These are phyloP conservation scores for Melanotaenia nigrans DNA, from an alignment of 2,797 vertebrate species.

Conservation along the genomic window DNA sequence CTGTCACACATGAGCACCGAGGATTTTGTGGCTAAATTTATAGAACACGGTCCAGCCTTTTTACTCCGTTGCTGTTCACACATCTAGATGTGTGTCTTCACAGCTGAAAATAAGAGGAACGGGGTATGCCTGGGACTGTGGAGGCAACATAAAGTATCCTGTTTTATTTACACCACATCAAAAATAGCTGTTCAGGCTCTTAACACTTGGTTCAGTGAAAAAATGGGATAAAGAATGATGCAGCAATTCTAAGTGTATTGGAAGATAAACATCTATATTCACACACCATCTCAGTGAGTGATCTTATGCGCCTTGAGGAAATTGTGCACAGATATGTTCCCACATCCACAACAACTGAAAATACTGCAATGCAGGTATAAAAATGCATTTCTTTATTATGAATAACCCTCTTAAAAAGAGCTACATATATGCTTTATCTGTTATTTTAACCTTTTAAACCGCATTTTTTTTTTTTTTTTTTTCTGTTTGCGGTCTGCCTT, in stretches of 20 bases:
- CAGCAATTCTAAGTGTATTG: too few relatives aligned
- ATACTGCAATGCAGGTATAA: background rate
- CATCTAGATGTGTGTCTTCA: background rate
- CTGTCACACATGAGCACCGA: background rate
- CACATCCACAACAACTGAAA: background rate
- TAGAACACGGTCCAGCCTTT: background rate
- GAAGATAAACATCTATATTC: background rate
- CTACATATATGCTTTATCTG: too few relatives aligned
- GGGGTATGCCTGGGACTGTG: background rate
- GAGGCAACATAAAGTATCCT: background rate
- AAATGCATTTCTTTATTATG: background rate
- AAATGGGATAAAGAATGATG: background rate
- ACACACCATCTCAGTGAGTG: background rate
- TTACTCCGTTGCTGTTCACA: constrained; percentile 3
- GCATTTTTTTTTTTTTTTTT: too few relatives aligned
- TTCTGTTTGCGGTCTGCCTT: too few relatives aligned
- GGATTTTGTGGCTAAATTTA: background rate
- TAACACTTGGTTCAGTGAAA: background rate
- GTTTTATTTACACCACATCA: background rate
- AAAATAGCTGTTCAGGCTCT: background rate
- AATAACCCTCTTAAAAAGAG: background rate
- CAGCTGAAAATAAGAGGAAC: background rate
- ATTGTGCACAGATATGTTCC: background rate
- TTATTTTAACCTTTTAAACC: too few relatives aligned
- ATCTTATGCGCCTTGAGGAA: background rate